Base-by-base conservation (phyloP, 2,113 vertebrate species). In the Dromiciops gliroides region DNA sequence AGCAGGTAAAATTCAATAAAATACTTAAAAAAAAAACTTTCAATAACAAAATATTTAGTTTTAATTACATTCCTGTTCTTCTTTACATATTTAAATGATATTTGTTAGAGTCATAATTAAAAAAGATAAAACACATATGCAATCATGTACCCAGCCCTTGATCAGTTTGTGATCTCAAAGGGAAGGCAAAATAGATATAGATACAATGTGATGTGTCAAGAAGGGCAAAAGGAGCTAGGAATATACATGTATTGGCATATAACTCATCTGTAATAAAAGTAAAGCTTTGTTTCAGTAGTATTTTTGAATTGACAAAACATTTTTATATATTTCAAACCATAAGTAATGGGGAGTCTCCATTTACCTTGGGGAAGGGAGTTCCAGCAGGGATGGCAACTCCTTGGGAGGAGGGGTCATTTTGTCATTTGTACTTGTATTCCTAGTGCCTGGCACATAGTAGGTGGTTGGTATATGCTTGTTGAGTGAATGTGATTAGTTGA, bases 261-360 rank as follows among this genome's bases (percentile, higher is more conserved):
- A 93, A 51, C 92, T 48, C 56, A 47, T 94, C 47, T 88, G 90
- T 47, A 94, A 89, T 53, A 93, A 92, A 25, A 52, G 19, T 83
- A 44, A 83, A 83, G 44, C n/a, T 44, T 83, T 83, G 67, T 14
- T 16, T 14, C 60, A n/a, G 8, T 75, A 14, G 67, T 8, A 22
- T 19, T 22, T 83, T 83, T 44, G 6, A 83, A 22, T 83, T 83
- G 44, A 83, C n/a, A 83, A 83, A 44, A 83, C 67, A 83, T 83
- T 83, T 83, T 83, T 83, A 44, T 16, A 23, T 83, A 44, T 83
- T n/a, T 83, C n/a, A 22, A 31, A 67, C n/a, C 67, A 83, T 44
- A 44, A 83, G 37, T 22, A 2, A n/a, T 22, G 16, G 67, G 67
- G 25, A 44, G 37, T 83, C 44, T 44, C 67, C 67, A 83, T 83